Evolutionary conservation across 2,113 vertebrate species (phyloP).

Genomic region (Aptenodytes patagonicus): DNA sequence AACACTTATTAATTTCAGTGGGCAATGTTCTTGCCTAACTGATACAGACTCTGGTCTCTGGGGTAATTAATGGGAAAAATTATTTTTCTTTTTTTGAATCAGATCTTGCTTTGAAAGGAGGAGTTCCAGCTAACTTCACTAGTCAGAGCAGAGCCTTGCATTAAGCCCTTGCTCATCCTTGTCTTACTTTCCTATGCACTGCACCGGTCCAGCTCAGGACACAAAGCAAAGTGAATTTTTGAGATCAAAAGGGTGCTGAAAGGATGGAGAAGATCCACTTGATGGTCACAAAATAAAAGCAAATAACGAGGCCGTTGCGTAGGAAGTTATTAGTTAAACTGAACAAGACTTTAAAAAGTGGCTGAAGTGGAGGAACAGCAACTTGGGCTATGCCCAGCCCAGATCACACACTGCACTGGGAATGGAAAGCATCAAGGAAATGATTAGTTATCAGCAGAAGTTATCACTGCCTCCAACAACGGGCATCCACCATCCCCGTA

Average conservation of each 20-base stretch:
- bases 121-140: not conserved
- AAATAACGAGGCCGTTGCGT: not conserved
- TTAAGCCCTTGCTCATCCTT: not conserved
- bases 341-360: not conserved
- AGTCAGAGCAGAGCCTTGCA: not conserved
- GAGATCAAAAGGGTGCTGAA: not conserved
- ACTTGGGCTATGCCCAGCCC: not conserved
- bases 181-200: not conserved
- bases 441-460: not conserved
- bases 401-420: not conserved
- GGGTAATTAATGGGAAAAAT: not conserved
- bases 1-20: slow-evolving; percentile 4
- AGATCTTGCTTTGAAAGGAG: not conserved
- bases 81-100: not conserved
- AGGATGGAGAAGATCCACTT: not conserved
- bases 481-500: not conserved
- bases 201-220: not conserved
- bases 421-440: not conserved
- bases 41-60: not conserved
- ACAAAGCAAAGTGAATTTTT: not conserved
- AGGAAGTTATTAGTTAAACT: not conserved
- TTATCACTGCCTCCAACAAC: not conserved
- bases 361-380: not conserved
- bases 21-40: not conserved
- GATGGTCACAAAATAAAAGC: not conserved